Conservation (phyloP, 2,113 vertebrate genomes). For the Thermophis baileyi region DNA sequence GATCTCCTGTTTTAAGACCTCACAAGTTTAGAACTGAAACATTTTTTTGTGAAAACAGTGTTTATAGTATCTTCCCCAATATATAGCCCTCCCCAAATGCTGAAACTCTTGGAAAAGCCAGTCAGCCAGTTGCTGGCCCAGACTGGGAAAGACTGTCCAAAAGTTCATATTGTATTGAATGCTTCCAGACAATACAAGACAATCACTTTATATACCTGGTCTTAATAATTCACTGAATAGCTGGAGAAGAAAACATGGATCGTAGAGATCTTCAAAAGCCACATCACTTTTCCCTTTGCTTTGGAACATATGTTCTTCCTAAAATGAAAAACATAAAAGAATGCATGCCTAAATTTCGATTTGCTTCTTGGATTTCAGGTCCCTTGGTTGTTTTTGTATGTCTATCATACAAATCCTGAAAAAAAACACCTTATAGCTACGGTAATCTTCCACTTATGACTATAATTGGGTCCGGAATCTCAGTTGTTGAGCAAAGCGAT, state of each 20-base stretch:
- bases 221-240: slow-evolving; percentile 85
- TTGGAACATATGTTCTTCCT: slow-evolving; percentile 69
- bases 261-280: slow-evolving; percentile 75
- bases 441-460: no score
- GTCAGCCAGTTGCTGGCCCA: neutral
- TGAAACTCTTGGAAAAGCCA: neutral
- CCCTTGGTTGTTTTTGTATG: neutral
- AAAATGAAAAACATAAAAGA: slow-evolving; percentile 36
- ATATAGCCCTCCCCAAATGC: neutral
- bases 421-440: neutral
- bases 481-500: neutral
- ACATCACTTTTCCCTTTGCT: slow-evolving; percentile 59
- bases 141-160: neutral
- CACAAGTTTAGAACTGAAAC: neutral
- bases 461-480: neutral
- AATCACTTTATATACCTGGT: slow-evolving; percentile 75
- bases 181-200: neutral
- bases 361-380: neutral
- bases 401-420: neutral
- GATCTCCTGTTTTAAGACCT: neutral
- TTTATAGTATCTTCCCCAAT: neutral
- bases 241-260: slow-evolving; percentile 90
- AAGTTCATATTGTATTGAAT: neutral
- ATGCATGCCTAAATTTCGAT: neutral
- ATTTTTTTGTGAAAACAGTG: neutral